A percentile compares a stretch with the other conserved stretches of the same genome.
These are phyloP conservation scores for Apostichopus japonicus DNA, from an alignment of 35 echinoderm and acorn worm species.

Conservation along the genomic window DNA sequence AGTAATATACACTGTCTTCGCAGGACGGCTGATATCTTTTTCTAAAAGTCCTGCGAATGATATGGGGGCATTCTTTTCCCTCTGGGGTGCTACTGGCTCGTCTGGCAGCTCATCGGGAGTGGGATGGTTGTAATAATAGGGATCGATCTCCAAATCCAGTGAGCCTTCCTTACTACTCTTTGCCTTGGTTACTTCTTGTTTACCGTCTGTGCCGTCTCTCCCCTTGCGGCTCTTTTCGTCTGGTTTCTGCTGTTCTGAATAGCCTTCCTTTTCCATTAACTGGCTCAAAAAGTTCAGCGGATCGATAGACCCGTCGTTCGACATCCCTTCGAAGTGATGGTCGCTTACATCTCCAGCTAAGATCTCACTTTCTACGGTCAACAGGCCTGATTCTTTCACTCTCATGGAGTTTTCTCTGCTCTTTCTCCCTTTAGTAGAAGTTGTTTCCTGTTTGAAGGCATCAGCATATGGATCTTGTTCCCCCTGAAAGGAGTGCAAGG, in stretches of 20 bases:
- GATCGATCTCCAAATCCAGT: conserved; percentile 65
- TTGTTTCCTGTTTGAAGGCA: conserved; percentile 11
- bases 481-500: conserved; percentile 33
- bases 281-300: conserved; percentile 28
- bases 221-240: conserved; percentile 38
- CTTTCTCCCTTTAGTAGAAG: conserved; percentile 5
- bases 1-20: conserved; percentile 3
- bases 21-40: conserved; percentile 3
- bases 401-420: neutral
- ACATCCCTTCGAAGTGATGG: conserved; percentile 8
- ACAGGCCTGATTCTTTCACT: conserved; percentile 15
- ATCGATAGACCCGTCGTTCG: conserved; percentile 16
- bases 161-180: neutral
- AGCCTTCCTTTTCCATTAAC: conserved; percentile 24
- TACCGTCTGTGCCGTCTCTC: conserved; percentile 44
- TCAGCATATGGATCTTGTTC: conserved; percentile 22
- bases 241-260: conserved; percentile 12
- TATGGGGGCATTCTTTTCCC: conserved; percentile 45
- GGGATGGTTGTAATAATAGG: conserved; percentile 86
- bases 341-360: neutral
- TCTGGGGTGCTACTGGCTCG: conserved; percentile 64
- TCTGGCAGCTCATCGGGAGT: conserved; percentile 90
- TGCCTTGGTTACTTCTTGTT: neutral
- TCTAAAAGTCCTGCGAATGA: conserved; percentile 84
- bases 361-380: conserved; percentile 28